Conservation (phyloP, 2,888 invertebrate species). For the Chloroclysta siterata region DNA sequence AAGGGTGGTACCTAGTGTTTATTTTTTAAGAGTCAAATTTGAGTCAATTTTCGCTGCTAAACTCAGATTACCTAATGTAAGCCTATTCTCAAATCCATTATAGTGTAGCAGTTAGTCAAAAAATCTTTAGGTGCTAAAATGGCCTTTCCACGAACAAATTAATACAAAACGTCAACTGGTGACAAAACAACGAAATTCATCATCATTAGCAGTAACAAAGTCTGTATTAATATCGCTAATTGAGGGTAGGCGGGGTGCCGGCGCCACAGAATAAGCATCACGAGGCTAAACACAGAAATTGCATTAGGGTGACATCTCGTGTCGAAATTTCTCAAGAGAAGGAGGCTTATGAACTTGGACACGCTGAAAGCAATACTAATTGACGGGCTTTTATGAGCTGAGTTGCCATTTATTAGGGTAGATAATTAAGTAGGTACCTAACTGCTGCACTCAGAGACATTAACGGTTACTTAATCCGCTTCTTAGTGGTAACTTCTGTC, state of each 20-base stretch:
- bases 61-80: no score
- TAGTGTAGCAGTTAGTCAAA: not conserved
- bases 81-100: not conserved
- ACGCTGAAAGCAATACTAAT: constrained; percentile 19
- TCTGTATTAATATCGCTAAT: constrained; percentile 32
- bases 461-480: no score
- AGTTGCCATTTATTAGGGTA: constrained; percentile 5
- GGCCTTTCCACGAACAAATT: constrained; percentile 19
- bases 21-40: no score
- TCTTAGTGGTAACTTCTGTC: no score
- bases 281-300: constrained; percentile 19
- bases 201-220: constrained; percentile 41
- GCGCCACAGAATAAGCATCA: constrained; percentile 9
- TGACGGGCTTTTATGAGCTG: constrained; percentile 17
- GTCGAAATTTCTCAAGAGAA: constrained; percentile 13
- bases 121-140: not conserved
- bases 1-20: no score
- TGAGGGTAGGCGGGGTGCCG: constrained; percentile 16
- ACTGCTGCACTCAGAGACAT: no score
- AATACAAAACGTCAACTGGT: constrained; percentile 11
- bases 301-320: constrained; percentile 26
- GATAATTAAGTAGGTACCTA: not conserved
- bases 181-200: constrained; percentile 32
- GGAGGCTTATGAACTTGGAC: constrained; percentile 16
- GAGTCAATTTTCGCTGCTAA: no score